Evolutionary conservation across 2,113 vertebrate species (phyloP).

Genomic region (Tautogolabrus adspersus): DNA sequence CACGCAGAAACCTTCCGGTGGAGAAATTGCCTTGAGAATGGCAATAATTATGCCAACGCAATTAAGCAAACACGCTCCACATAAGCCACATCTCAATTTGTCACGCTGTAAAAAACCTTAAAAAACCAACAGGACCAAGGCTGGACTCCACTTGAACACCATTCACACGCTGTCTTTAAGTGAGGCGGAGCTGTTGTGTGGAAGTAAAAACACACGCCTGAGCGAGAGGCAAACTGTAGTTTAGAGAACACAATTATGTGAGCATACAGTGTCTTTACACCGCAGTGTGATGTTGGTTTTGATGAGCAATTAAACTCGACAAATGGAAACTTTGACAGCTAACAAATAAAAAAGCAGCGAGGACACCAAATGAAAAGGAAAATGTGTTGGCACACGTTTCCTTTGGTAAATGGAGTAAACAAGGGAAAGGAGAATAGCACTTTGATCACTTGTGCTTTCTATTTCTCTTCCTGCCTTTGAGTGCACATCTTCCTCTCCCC

Average conservation of each 20-base stretch:
- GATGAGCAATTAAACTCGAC: slow-evolving; percentile 43
- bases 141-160: slow-evolving; percentile 11
- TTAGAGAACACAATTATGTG: slow-evolving; percentile 21
- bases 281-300: slow-evolving; percentile 26
- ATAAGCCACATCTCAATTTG: slow-evolving; percentile 51
- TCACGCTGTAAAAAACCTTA: slow-evolving; percentile 21
- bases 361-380: not conserved
- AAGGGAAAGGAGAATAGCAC: slow-evolving; percentile 20
- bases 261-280: slow-evolving; percentile 11
- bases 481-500: slow-evolving; percentile 16
- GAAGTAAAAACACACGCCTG: not conserved
- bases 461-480: not conserved
- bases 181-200: not conserved
- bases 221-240: slow-evolving; percentile 6
- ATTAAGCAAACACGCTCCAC: slow-evolving; percentile 62
- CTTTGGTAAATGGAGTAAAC: slow-evolving; percentile 48
- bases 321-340: slow-evolving; percentile 44
- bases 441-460: slow-evolving; percentile 47
- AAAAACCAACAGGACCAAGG: slow-evolving; percentile 12
- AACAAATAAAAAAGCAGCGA: not conserved
- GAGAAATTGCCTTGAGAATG: slow-evolving; percentile 50
- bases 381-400: slow-evolving; percentile 39
- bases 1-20: slow-evolving; percentile 22
- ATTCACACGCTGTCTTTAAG: slow-evolving; percentile 11
- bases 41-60: slow-evolving; percentile 55